Evolutionary conservation across 2,797 vertebrate species (phyloP).

Genomic region (Gorsachius magnificus): DNA sequence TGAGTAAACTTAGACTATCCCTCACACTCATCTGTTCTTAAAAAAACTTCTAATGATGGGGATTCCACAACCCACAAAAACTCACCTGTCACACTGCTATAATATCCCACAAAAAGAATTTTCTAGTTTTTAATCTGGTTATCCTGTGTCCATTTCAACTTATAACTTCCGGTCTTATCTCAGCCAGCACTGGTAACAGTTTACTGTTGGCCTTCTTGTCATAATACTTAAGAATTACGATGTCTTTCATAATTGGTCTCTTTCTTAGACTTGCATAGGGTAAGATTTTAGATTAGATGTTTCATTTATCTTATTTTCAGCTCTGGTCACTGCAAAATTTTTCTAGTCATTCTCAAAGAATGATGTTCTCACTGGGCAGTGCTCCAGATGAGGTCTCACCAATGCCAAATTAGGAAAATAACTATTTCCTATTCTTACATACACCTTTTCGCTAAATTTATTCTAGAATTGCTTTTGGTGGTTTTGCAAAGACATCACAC

Average conservation of each 20-base stretch:
- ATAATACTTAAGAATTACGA: not conserved
- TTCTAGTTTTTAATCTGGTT: not conserved
- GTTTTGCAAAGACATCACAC: not conserved
- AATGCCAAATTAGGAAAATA: not conserved
- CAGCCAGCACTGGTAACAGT: not conserved
- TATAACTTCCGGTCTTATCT: not conserved
- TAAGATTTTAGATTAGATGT: not conserved
- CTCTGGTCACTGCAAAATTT: not conserved
- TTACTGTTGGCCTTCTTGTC: not conserved
- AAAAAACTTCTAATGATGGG: not conserved
- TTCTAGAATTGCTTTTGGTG: not conserved
- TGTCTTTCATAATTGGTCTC: not conserved
- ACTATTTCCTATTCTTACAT: not conserved
- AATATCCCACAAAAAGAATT: not conserved
- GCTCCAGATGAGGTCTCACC: not conserved
- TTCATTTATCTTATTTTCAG: not conserved
- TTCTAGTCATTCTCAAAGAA: not conserved
- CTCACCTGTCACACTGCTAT: not conserved
- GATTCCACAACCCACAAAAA: not conserved
- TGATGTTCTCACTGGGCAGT: not conserved
- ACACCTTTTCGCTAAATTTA: not conserved
- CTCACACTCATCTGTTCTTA: not conserved
- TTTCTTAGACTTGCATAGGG: not conserved
- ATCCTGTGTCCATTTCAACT: not conserved
- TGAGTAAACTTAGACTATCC: not conserved